Percentiles rank a stretch among this genome's conserved stretches.
These are phyloP conservation scores for Mallateleia sp. DNA, from an alignment of 2,888 invertebrate species.

Conservation along the genomic window DNA sequence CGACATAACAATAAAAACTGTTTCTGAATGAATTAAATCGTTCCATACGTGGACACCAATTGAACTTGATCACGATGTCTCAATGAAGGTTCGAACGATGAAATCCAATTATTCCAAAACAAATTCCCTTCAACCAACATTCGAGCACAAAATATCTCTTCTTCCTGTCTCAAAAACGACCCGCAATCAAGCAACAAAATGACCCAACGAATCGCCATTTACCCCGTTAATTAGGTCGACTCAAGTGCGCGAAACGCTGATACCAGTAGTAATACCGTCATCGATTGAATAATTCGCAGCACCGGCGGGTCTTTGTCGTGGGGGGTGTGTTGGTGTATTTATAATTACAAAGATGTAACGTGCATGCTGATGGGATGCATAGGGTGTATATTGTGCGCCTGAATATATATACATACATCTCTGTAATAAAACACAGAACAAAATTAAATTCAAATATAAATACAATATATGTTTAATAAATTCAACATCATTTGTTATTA, in stretches of 20 bases:
- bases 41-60: too few species aligned
- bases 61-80: too few species aligned
- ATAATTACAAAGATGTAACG: slow-evolving; percentile 86
- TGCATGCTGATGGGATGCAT: slow-evolving; percentile 82
- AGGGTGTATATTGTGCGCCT: slow-evolving; percentile 36
- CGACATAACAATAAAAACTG: too few species aligned
- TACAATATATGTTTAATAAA: neutral
- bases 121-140: neutral
- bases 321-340: slow-evolving; percentile 67
- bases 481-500: neutral
- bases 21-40: too few species aligned
- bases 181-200: slow-evolving; percentile 25
- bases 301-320: slow-evolving; percentile 3
- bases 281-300: slow-evolving; percentile 56
- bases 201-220: slow-evolving; percentile 5
- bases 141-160: too few species aligned
- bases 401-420: slow-evolving; percentile 7
- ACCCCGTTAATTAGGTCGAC: slow-evolving; percentile 42
- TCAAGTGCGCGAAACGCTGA: slow-evolving; percentile 32
- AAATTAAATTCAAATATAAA: neutral
- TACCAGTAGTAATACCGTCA: slow-evolving; percentile 36
- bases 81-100: too few species aligned
- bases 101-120: too few species aligned
- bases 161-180: too few species aligned
- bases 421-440: neutral